phyloP scores from a whole-genome alignment of 92 coral and sea anemone genomes.

The Zoanthus gigantus region DNA sequence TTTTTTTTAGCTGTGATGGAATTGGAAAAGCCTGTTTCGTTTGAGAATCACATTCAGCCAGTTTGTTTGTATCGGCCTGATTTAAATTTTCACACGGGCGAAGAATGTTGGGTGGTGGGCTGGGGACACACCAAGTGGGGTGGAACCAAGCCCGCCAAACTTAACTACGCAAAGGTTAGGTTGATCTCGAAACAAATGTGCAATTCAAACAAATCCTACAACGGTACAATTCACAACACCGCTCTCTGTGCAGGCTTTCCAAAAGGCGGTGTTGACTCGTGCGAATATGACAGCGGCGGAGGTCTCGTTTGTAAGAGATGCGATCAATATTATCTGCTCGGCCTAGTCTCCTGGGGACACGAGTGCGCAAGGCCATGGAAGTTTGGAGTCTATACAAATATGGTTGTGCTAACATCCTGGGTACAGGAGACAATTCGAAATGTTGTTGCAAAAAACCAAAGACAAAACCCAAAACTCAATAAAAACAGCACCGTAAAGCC shows the following conservation, averaged over 20 bases:
- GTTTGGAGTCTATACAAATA: constrained; percentile 87
- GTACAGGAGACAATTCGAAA: constrained; percentile 56
- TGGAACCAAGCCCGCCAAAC: constrained; percentile 75
- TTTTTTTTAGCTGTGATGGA: constrained; percentile 72
- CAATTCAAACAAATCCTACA: constrained; percentile 75
- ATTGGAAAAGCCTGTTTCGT: constrained; percentile 57
- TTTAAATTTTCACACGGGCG: constrained; percentile 58
- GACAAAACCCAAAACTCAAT: too few species aligned
- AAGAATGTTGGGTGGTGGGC: constrained; percentile 80
- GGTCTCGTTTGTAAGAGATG: constrained; percentile 81
- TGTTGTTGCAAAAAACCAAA: constrained; percentile 11
- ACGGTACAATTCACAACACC: constrained; percentile 86
- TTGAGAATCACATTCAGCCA: constrained; percentile 71
- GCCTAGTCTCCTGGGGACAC: constrained; percentile 91
- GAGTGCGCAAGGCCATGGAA: constrained; percentile 82
- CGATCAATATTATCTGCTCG: constrained; percentile 77
- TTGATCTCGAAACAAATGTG: constrained; percentile 79
- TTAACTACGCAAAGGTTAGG: constrained; percentile 72
- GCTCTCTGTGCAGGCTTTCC: constrained; percentile 88
- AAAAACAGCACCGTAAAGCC: too few species aligned
- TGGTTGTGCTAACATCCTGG: constrained; percentile 83
- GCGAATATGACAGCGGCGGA: constrained; percentile 94
- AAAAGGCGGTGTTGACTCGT: constrained; percentile 76
- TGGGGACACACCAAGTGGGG: constrained; percentile 90
- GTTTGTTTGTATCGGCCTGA: constrained; percentile 72